These are phyloP conservation scores for Calyptomena viridis DNA, from an alignment of 2,113 vertebrate species.

Conservation along the genomic window DNA sequence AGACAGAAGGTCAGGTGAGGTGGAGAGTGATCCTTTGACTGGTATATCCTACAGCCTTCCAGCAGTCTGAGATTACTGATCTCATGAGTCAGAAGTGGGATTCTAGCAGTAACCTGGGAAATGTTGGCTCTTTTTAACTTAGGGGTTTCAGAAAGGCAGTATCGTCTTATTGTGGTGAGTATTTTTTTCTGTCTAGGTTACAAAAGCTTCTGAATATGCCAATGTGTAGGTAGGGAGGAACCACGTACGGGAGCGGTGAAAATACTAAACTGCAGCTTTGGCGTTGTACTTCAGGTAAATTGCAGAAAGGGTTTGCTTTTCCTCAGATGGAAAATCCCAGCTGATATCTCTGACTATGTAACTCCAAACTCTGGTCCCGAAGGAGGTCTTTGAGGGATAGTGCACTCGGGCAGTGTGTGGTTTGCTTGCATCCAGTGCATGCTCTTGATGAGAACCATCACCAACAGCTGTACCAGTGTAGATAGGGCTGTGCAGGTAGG, in stretches of 20 bases:
- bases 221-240: background rate
- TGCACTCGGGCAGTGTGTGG: accelerated
- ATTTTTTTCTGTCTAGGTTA: background rate
- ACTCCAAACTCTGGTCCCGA: background rate
- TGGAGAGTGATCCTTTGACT: background rate
- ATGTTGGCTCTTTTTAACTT: background rate
- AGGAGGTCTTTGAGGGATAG: background rate
- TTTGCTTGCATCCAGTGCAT: background rate
- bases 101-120: background rate
- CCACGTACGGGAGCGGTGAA: background rate
- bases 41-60: background rate
- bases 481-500: background rate
- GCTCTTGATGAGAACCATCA: background rate
- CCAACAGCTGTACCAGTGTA: background rate
- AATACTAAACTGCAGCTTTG: background rate
- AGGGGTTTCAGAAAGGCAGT: background rate
- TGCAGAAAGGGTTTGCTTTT: background rate
- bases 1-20: background rate
- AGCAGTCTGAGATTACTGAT: background rate
- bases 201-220: background rate
- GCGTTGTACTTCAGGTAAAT: background rate
- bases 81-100: background rate
- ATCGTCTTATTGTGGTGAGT: background rate
- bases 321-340: background rate
- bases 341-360: background rate